Percentiles rank a stretch among this genome's conserved stretches.
phyloP scores from a whole-genome alignment of 2,113 vertebrate species.

The Tetrao urogallus region DNA sequence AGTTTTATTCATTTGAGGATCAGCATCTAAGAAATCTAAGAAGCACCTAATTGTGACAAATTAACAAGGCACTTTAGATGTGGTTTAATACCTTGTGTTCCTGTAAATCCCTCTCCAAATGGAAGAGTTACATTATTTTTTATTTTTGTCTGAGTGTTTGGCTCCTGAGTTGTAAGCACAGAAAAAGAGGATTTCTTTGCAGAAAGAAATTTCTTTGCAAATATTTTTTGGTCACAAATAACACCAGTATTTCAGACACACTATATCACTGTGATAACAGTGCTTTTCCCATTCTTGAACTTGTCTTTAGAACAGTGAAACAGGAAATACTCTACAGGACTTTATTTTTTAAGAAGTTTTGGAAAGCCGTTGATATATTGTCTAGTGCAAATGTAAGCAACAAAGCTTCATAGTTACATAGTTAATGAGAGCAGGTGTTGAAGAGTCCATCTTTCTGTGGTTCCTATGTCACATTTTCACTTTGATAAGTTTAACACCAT shows the following conservation, averaged over 20 bases:
- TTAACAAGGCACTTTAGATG: slow-evolving; percentile 25
- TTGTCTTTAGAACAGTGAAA: background rate
- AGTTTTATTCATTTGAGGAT: slow-evolving; percentile 30
- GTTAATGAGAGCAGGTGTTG: background rate
- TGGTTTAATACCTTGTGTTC: background rate
- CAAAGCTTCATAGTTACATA: background rate
- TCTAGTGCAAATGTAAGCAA: background rate
- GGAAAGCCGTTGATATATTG: background rate
- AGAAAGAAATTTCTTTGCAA: background rate
- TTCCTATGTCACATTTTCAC: background rate
- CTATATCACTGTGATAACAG: background rate
- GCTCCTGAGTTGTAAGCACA: background rate
- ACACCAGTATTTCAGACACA: background rate
- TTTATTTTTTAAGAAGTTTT: background rate
- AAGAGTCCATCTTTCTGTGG: background rate
- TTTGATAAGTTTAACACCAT: background rate
- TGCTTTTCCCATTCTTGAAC: background rate
- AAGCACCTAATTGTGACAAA: slow-evolving; percentile 25
- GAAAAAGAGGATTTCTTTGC: background rate
- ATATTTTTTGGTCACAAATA: background rate
- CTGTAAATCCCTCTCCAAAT: background rate
- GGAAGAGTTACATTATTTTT: background rate
- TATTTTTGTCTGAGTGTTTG: background rate
- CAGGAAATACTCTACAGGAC: background rate
- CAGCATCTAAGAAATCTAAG: background rate